phyloP scores from a whole-genome alignment of 1,140 invertebrate species.

The Drosophila insularis region DNA sequence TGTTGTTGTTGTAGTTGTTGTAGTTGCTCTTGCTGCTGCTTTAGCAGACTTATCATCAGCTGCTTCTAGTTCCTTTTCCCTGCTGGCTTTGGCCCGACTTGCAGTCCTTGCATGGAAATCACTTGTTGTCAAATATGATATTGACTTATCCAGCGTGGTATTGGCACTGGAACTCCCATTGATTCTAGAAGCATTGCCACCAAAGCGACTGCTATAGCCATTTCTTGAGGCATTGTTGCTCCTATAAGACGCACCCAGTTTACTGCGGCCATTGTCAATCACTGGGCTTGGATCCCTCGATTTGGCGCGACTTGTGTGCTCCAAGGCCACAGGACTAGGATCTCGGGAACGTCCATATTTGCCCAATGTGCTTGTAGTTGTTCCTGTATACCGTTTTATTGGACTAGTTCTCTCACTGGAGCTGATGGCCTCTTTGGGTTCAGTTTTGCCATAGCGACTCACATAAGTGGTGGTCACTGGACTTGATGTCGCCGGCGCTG shows the following conservation, averaged over 20 bases:
- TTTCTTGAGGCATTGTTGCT: constrained; percentile 41
- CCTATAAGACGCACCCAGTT: constrained; percentile 56
- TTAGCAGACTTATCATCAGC: constrained; percentile 13
- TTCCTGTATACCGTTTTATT: constrained; percentile 64
- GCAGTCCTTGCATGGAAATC: constrained; percentile 73
- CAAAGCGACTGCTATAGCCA: constrained; percentile 63
- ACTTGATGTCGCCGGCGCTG: constrained; percentile 26
- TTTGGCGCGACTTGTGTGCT: constrained; percentile 71
- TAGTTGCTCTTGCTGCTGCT: not conserved
- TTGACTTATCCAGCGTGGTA: constrained; percentile 45
- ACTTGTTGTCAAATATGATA: constrained; percentile 77
- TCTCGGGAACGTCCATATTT: constrained; percentile 75
- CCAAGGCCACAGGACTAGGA: constrained; percentile 74
- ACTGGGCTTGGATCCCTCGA: constrained; percentile 75
- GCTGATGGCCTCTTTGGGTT: constrained; percentile 46
- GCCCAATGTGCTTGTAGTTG: constrained; percentile 46
- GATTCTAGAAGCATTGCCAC: constrained; percentile 16
- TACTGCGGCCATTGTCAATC: constrained; percentile 46
- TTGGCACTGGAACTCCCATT: constrained; percentile 33
- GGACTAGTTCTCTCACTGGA: constrained; percentile 55
- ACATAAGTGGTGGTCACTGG: constrained; percentile 52
- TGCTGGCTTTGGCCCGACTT: constrained; percentile 62
- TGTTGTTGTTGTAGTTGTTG: not conserved
- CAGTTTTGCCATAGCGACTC: constrained; percentile 69
- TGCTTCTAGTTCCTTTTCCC: constrained; percentile 62